Conservation (phyloP, 2,113 vertebrate species). For the Hypomesus transpacificus region DNA sequence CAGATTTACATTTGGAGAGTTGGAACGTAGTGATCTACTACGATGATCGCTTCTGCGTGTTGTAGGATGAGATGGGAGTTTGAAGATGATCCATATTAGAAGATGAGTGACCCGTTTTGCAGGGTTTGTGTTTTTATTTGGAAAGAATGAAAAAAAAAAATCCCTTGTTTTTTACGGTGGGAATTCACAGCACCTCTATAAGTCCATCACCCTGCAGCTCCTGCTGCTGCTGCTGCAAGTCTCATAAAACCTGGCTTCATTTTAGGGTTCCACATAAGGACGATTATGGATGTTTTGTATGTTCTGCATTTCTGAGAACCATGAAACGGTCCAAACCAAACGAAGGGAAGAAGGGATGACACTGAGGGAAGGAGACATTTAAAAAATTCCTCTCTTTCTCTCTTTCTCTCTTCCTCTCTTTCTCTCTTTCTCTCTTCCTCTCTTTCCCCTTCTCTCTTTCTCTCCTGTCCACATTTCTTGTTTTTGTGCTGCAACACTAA, state of each 20-base stretch:
- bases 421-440: not conserved
- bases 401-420: not conserved
- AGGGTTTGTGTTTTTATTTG: not conserved
- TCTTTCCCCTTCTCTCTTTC: too few relatives aligned
- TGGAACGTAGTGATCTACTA: slow-evolving; percentile 27
- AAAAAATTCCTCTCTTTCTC: too few relatives aligned
- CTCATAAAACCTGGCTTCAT: not conserved
- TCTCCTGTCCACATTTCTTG: not conserved
- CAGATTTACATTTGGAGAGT: slow-evolving; percentile 56
- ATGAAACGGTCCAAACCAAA: slow-evolving; percentile 13
- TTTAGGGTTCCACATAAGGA: not conserved
- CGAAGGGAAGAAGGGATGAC: not conserved
- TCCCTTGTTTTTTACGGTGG: not conserved
- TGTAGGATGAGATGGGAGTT: not conserved
- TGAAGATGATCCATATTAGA: not conserved
- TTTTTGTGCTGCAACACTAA: not conserved
- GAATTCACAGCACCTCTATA: slow-evolving; percentile 8
- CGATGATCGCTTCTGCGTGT: too few relatives aligned
- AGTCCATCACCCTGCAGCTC: not conserved
- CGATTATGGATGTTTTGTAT: not conserved
- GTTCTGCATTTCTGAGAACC: not conserved
- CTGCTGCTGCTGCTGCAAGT: not conserved
- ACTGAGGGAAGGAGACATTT: not conserved
- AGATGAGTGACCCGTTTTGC: too few relatives aligned
- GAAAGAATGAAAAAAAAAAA: not conserved